Evolutionary conservation across 2,888 invertebrate genomes (phyloP).

Genomic region (Ennomos erosarius): DNA sequence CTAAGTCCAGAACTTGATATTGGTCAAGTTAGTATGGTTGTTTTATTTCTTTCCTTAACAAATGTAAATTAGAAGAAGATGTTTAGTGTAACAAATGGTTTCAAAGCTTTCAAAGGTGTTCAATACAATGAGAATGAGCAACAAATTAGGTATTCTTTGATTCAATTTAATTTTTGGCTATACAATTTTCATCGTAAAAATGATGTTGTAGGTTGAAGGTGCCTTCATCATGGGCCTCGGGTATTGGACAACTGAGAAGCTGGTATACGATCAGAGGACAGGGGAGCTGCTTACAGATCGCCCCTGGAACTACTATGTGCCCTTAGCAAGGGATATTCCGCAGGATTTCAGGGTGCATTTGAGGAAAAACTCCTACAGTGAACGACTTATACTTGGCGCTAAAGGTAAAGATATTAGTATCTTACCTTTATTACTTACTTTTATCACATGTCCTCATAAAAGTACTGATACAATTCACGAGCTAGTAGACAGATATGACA

Average conservation of each 20-base stretch:
- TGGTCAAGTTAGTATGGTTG: slow-evolving; percentile 81
- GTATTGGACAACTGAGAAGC: slow-evolving; percentile 87
- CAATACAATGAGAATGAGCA: no score
- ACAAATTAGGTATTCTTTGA: no score
- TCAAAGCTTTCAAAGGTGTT: no score
- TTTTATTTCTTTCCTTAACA: no score
- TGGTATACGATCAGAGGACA: slow-evolving; percentile 80
- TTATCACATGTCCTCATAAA: no score
- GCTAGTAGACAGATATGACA: no score
- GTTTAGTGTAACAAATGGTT: no score
- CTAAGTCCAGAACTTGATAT: slow-evolving; percentile 87
- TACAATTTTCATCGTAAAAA: no score
- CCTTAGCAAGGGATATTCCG: slow-evolving; percentile 87
- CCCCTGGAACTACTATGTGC: slow-evolving; percentile 89
- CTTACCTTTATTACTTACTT: no score
- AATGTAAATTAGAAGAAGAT: no score
- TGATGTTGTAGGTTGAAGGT: slow-evolving; percentile 81
- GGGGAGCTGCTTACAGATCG: slow-evolving; percentile 87
- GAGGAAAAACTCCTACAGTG: slow-evolving; percentile 52
- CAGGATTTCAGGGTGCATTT: slow-evolving; percentile 86
- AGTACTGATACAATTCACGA: no score
- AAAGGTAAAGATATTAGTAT: slow-evolving; percentile 47
- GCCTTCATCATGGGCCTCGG: slow-evolving; percentile 88
- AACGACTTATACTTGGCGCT: slow-evolving; percentile 47
- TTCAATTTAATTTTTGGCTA: no score